Evolutionary conservation across 1,140 invertebrate species (phyloP), one percentile per base, ranked within the genome.

Genomic region (Manduca sexta): DNA sequence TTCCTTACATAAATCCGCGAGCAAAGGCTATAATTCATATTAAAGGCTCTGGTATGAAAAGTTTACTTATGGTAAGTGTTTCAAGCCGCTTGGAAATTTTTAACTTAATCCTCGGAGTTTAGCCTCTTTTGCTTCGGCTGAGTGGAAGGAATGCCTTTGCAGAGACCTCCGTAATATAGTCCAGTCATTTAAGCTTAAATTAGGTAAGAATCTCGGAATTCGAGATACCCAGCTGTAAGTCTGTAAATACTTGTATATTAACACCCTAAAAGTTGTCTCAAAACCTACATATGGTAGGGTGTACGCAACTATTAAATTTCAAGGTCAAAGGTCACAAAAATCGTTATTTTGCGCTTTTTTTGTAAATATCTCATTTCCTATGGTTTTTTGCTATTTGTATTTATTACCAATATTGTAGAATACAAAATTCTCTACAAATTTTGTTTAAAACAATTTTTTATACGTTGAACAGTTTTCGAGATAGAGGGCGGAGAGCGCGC

Each of bases 401-500:
- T 39, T 45, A 29, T 45, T 21, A 34, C 15, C 12, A 37, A 45
- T 37, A 52, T 41, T 41, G 39, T 41, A 38, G 15, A 41, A 4
- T n/a, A 18, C 16, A 18, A 41, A 41, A 41, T 41, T 34, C 18
- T 4, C 21, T 49, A 47, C 34, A 43, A 42, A 35, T 41, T 53
- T 12, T 52, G 64, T 58, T 18, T 41, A 6, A 41, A 41, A 34
- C 6, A 34, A 34, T 12, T 10, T 21, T 11, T 26, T 26, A 41
- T 41, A 41, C 2, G 17, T n/a, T 21, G 11, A 26, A 26, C 12
- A 3, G 39, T 41, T 41, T 41, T 41, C 2, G 12, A 41, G 7
- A 21, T 41, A 38, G 35, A 38, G 35, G 35, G 13, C 12, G 13
- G 35, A 38, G 35, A 37, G 35, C 12, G 2, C 35, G 35, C 10